Conservation (phyloP, 2,888 invertebrate species). For the Dendrolimus pini region DNA sequence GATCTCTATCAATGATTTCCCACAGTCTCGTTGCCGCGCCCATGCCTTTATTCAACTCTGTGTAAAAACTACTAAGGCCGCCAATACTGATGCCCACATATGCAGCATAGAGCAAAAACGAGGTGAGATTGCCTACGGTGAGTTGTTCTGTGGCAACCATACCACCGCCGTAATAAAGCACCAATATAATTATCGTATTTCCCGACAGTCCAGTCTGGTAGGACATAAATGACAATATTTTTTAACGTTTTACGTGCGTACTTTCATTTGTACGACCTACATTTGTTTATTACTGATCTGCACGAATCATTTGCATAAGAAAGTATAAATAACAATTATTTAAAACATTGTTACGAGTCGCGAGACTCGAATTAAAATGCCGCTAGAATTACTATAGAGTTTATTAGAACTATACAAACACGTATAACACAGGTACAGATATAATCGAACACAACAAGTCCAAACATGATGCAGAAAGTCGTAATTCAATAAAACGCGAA, state of each 20-base stretch:
- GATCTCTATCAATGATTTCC: conserved; percentile 90
- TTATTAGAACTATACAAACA: no score
- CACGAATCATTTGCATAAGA: no score
- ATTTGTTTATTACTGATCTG: no score
- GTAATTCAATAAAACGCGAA: no score
- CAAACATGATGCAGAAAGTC: no score
- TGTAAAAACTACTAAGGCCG: conserved; percentile 94
- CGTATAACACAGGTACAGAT: no score
- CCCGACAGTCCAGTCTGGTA: conserved; percentile 90
- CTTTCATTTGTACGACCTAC: no score
- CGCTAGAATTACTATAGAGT: no score
- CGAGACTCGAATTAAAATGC: no score
- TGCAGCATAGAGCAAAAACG: conserved; percentile 95
- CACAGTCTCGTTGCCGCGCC: conserved; percentile 94
- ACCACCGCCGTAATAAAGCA: conserved; percentile 93
- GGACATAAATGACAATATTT: background rate
- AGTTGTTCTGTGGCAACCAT: conserved; percentile 88
- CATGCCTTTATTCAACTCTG: conserved; percentile 94
- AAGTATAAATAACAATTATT: no score
- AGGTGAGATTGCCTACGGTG: conserved; percentile 92
- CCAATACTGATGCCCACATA: conserved; percentile 94
- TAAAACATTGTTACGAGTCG: no score
- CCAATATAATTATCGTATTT: conserved; percentile 91
- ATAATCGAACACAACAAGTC: no score
- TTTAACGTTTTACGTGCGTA: background rate